A percentile compares a stretch with the other conserved stretches of the same genome.
Evolutionary conservation across 2,888 invertebrate species (phyloP).

Genomic region (Mamestra brassicae): DNA sequence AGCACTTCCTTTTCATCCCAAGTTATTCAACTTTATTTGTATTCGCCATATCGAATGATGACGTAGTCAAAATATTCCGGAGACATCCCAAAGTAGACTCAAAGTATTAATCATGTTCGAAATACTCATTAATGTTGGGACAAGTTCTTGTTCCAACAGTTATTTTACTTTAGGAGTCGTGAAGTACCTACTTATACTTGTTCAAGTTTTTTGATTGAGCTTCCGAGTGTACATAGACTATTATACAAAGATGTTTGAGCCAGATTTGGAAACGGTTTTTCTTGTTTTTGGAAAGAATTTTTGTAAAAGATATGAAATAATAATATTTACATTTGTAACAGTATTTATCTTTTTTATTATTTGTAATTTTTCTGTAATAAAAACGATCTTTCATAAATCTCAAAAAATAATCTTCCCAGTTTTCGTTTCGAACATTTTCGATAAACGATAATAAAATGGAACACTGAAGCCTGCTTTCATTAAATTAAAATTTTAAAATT

Average conservation of each 20-base stretch:
- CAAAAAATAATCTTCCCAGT: neutral
- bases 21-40: constrained; percentile 10
- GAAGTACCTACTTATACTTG: neutral
- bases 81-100: constrained; percentile 23
- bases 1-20: neutral
- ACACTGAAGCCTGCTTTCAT: neutral
- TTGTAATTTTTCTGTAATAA: too few relatives aligned
- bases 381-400: too few relatives aligned
- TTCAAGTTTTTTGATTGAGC: constrained; percentile 42
- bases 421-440: constrained; percentile 12
- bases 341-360: too few relatives aligned
- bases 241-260: neutral
- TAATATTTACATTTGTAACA: too few relatives aligned
- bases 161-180: constrained; percentile 24
- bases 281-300: too few relatives aligned
- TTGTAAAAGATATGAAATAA: too few relatives aligned
- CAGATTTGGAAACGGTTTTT: neutral
- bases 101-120: constrained; percentile 46
- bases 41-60: neutral
- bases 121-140: constrained; percentile 52
- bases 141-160: constrained; percentile 48
- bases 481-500: constrained; percentile 11
- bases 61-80: constrained; percentile 16
- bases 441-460: constrained; percentile 6
- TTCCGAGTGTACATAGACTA: constrained; percentile 4